Conservation (phyloP, 2,113 vertebrate species). For the Notiomystis cincta region DNA sequence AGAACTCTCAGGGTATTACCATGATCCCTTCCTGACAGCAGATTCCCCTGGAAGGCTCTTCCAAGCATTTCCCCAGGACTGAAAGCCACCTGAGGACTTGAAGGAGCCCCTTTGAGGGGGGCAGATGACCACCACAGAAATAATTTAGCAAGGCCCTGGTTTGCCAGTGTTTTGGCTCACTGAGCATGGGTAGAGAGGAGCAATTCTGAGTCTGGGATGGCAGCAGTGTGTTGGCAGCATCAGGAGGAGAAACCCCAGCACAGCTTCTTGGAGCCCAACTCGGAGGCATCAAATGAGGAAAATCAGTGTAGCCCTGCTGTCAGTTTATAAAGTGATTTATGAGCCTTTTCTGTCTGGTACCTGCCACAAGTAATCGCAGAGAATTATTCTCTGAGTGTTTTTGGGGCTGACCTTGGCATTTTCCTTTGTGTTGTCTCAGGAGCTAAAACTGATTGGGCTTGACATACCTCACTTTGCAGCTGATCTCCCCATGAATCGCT, state of each 20-base stretch:
- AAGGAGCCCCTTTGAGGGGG: background rate
- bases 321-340: background rate
- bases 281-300: background rate
- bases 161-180: background rate
- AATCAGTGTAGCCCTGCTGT: background rate
- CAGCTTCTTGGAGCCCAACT: background rate
- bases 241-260: background rate
- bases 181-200: background rate
- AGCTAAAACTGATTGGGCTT: conserved; percentile 89
- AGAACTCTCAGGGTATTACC: background rate
- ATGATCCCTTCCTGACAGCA: background rate
- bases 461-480: conserved; percentile 94
- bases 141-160: background rate
- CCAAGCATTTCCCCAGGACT: background rate
- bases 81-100: background rate
- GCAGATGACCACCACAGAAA: background rate
- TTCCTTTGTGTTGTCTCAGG: conserved; percentile 71
- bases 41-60: background rate
- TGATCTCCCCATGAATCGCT: conserved; percentile 89
- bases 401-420: background rate
- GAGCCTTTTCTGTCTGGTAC: background rate
- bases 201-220: background rate
- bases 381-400: background rate
- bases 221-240: background rate
- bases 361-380: background rate